phyloP scores from a whole-genome alignment of 2,113 vertebrate genomes.

The Marmota monax region DNA sequence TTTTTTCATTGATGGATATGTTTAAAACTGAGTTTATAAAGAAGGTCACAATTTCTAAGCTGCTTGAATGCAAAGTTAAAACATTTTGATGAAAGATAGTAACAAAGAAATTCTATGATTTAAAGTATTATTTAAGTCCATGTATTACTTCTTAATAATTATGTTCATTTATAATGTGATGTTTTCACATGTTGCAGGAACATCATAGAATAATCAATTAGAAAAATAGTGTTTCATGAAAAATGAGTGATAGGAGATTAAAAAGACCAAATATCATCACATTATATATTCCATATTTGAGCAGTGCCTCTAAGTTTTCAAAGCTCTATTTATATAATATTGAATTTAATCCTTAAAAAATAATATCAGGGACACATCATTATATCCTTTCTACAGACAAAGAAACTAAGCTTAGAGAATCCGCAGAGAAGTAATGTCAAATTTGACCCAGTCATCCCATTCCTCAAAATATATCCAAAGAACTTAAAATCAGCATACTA shows the following conservation, averaged over 20 bases:
- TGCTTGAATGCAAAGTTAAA: conserved; percentile 17
- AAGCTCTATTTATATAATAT: background rate
- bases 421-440: background rate
- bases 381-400: background rate
- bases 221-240: background rate
- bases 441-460: too few species aligned
- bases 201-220: background rate
- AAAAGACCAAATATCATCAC: conserved; percentile 9
- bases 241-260: background rate
- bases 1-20: background rate
- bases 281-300: conserved; percentile 8
- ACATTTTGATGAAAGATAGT: background rate
- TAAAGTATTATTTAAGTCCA: conserved; percentile 23
- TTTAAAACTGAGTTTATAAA: conserved; percentile 19
- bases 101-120: background rate
- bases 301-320: background rate
- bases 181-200: background rate
- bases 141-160: background rate
- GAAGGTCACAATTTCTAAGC: background rate
- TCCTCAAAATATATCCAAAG: too few species aligned
- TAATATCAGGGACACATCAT: background rate
- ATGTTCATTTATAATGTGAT: background rate
- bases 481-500: too few species aligned
- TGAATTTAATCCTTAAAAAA: background rate
- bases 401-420: background rate